These are phyloP conservation scores for Cotesia congregata DNA, from an alignment of 2,888 invertebrate species.

Conservation along the genomic window DNA sequence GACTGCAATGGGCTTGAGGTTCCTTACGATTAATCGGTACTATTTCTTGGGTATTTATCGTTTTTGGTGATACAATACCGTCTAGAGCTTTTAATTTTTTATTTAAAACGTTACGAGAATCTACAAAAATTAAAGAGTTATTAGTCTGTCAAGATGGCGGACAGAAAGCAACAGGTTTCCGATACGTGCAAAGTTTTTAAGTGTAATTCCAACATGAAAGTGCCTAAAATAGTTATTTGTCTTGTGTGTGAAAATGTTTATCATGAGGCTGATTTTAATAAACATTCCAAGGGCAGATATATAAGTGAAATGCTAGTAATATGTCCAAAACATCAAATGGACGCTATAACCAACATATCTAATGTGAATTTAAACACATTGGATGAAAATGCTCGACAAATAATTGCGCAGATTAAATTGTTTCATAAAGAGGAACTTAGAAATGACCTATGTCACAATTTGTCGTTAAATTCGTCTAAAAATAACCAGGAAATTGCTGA, in stretches of 20 bases:
- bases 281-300: constrained; percentile 6
- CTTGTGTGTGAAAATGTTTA: constrained; percentile 5
- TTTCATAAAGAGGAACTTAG: constrained; percentile 2
- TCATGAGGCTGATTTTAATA: constrained; percentile 4
- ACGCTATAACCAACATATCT: background rate
- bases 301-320: constrained; percentile 3
- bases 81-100: background rate
- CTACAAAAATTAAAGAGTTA: background rate
- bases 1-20: background rate
- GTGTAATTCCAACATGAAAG: background rate
- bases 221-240: background rate
- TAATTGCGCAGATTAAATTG: background rate
- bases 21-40: background rate
- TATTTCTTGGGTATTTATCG: background rate
- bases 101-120: background rate
- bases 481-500: background rate
- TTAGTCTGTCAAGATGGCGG: too few relatives aligned
- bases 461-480: background rate
- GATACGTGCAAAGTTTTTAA: too few relatives aligned
- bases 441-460: background rate
- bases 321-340: constrained; percentile 5
- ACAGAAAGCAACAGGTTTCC: too few relatives aligned
- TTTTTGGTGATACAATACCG: background rate
- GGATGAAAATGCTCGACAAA: background rate
- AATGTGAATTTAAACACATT: background rate